Percentiles rank a stretch among this genome's conserved stretches.
Evolutionary conservation across 2,113 vertebrate genomes (phyloP).

Genomic region (Nesogale talazaci): DNA sequence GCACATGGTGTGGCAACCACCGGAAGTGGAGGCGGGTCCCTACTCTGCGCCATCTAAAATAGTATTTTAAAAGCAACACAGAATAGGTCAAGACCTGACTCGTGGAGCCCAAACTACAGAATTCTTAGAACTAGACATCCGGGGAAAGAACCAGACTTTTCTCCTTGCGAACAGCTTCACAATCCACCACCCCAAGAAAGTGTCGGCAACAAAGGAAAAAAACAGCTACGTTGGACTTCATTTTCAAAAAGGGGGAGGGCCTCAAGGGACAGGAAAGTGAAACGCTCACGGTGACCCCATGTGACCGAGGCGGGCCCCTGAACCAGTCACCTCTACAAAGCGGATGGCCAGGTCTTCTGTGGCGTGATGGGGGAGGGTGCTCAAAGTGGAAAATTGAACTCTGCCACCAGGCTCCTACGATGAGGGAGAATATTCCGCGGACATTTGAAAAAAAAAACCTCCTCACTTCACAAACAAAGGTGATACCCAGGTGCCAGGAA

Average conservation of each 20-base stretch:
- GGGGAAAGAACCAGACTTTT: neutral
- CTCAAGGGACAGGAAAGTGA: neutral
- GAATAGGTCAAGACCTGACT: neutral
- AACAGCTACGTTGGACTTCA: neutral
- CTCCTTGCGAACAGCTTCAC: neutral
- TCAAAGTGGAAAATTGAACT: no score
- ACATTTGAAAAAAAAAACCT: no score
- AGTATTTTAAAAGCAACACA: neutral
- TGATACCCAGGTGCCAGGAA: no score
- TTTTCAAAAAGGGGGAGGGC: neutral
- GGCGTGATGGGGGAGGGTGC: no score
- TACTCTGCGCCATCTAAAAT: neutral
- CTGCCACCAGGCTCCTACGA: no score
- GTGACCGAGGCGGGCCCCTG: no score
- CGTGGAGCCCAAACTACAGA: neutral
- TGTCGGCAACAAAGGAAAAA: neutral
- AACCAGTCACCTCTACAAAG: no score
- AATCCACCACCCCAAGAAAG: neutral
- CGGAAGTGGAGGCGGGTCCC: neutral
- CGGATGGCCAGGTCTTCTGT: no score
- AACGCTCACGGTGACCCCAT: neutral
- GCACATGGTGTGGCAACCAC: neutral
- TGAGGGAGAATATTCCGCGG: no score
- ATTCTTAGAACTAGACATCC: neutral
- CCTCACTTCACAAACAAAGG: no score